These are phyloP conservation scores for Cariama cristata DNA, from an alignment of 2,113 vertebrate genomes.

Conservation along the genomic window DNA sequence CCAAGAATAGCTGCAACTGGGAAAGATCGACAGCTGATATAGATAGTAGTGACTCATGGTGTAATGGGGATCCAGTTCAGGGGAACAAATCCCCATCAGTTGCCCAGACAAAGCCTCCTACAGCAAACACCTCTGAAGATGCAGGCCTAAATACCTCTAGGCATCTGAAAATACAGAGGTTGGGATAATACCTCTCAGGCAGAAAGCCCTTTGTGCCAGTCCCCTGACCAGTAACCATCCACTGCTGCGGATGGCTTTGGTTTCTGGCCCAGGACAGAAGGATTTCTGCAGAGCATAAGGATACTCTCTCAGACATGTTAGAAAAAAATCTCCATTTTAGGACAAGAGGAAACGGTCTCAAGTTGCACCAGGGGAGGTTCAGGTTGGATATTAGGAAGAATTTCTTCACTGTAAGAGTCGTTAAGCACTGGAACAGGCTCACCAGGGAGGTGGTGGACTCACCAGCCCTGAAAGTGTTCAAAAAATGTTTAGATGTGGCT, in stretches of 20 bases:
- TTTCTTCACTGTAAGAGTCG: too few relatives aligned
- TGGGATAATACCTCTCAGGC: not conserved
- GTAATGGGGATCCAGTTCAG: not conserved
- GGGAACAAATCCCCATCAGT: not conserved
- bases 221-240: not conserved
- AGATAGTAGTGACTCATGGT: slow-evolving; percentile 47
- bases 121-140: not conserved
- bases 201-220: not conserved
- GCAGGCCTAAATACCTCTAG: not conserved
- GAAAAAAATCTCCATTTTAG: not conserved
- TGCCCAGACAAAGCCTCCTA: slow-evolving; percentile 26
- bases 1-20: slow-evolving; percentile 47
- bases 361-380: too few relatives aligned
- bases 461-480: too few relatives aligned
- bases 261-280: not conserved
- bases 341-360: too few relatives aligned
- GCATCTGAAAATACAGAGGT: not conserved
- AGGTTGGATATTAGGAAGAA: too few relatives aligned
- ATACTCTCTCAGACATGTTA: not conserved
- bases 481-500: too few relatives aligned
- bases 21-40: slow-evolving; percentile 29
- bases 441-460: too few relatives aligned
- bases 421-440: too few relatives aligned
- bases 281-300: not conserved
- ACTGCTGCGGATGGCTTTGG: not conserved